These are phyloP conservation scores for Ctenochaetus hawaiiensis DNA, from an alignment of 2,797 vertebrate species.

Conservation along the genomic window DNA sequence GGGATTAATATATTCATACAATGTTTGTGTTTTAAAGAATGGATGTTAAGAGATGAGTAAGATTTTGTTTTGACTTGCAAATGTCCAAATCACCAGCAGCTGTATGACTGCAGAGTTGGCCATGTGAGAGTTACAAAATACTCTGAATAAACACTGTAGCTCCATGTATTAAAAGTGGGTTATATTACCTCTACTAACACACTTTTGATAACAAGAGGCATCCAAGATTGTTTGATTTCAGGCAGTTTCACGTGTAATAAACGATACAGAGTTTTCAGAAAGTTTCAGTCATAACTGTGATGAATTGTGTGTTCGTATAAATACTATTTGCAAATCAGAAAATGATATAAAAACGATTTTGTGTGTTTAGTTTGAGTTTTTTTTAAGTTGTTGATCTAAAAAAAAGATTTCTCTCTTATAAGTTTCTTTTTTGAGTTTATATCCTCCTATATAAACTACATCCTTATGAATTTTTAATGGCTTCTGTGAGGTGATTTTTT, in stretches of 20 bases:
- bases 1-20: not conserved
- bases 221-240: not conserved
- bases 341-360: not conserved
- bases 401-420: not conserved
- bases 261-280: not conserved
- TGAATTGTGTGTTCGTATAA: no score
- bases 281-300: not conserved
- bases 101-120: not conserved
- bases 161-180: not conserved
- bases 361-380: not conserved
- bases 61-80: not conserved
- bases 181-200: not conserved
- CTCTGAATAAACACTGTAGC: not conserved
- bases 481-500: not conserved
- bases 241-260: no score
- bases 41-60: not conserved
- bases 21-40: not conserved
- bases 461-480: constrained; percentile 13
- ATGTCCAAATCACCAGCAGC: not conserved
- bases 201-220: no score
- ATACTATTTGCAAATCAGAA: not conserved
- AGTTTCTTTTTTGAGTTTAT: not conserved
- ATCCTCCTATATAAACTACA: not conserved
- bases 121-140: not conserved
- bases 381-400: not conserved